These are phyloP conservation scores for Agrochola circellaris DNA, from an alignment of 2,888 invertebrate genomes.

Conservation along the genomic window DNA sequence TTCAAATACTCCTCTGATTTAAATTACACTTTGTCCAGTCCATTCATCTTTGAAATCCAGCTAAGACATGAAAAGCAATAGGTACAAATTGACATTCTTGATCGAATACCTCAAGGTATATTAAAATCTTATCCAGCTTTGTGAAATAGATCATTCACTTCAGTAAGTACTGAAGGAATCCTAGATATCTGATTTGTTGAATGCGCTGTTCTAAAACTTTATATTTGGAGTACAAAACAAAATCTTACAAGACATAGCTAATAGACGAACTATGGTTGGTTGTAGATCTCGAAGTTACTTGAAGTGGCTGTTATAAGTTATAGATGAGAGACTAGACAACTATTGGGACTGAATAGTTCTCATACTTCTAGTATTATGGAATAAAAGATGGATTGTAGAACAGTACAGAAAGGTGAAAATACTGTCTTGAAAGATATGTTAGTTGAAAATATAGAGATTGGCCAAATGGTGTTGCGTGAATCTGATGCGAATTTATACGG, in stretches of 20 bases:
- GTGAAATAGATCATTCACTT: slow-evolving; percentile 18
- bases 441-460: not conserved
- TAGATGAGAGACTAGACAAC: slow-evolving; percentile 7
- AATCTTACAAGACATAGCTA: slow-evolving; percentile 4
- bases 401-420: not conserved
- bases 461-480: not conserved
- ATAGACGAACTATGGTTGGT: slow-evolving; percentile 17
- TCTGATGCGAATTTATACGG: not conserved
- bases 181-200: slow-evolving; percentile 2
- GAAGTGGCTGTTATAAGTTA: slow-evolving; percentile 46
- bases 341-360: slow-evolving; percentile 11
- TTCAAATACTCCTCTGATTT: slow-evolving; percentile 2
- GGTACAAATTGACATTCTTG: slow-evolving; percentile 39
- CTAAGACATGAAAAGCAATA: slow-evolving; percentile 19
- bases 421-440: not conserved
- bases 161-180: slow-evolving; percentile 6
- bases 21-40: not conserved
- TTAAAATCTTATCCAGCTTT: slow-evolving; percentile 28
- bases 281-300: slow-evolving; percentile 16
- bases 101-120: slow-evolving; percentile 27
- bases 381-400: not conserved
- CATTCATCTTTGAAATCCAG: slow-evolving; percentile 26
- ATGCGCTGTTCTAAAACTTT: slow-evolving; percentile 16
- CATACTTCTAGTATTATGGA: not conserved
- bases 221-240: slow-evolving; percentile 17